A percentile compares a stretch with the other conserved stretches of the same genome.
Evolutionary conservation across 2,797 vertebrate genomes (phyloP).

Genomic region (Tinamus major): DNA sequence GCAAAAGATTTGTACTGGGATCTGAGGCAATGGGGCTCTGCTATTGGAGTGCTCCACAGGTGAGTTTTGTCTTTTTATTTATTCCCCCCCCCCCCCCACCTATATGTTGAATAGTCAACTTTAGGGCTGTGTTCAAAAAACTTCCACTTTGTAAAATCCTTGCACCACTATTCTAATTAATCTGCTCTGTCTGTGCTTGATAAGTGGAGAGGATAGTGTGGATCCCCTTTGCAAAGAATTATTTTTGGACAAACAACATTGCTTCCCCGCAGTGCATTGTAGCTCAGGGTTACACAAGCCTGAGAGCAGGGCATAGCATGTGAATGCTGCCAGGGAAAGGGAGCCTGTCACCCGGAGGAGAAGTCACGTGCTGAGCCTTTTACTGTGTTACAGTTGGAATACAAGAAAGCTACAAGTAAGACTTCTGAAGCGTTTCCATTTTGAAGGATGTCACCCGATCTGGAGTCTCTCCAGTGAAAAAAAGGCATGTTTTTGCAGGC

Average conservation of each 20-base stretch:
- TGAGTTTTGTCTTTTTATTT: too few species aligned
- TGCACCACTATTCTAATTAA: not conserved
- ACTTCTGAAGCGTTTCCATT: not conserved
- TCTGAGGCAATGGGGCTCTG: not conserved
- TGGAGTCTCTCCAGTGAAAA: not conserved
- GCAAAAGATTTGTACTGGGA: not conserved
- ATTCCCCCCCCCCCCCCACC: too few species aligned
- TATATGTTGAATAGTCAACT: not conserved
- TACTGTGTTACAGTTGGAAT: not conserved
- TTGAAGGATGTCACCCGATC: not conserved
- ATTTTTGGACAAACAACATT: not conserved
- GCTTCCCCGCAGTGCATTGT: not conserved
- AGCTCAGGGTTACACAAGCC: not conserved
- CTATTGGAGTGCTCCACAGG: not conserved
- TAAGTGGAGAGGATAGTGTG: not conserved
- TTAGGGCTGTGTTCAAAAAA: not conserved
- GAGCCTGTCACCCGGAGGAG: not conserved
- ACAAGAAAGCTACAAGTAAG: not conserved
- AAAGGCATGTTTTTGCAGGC: not conserved
- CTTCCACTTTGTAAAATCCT: not conserved
- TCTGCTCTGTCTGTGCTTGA: not conserved
- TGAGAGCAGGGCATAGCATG: too few species aligned
- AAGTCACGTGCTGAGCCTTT: not conserved
- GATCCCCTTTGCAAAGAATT: not conserved
- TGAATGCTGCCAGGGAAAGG: not conserved